Conservation (phyloP, 2,888 invertebrate genomes). For the Halictus quadricinctus region DNA sequence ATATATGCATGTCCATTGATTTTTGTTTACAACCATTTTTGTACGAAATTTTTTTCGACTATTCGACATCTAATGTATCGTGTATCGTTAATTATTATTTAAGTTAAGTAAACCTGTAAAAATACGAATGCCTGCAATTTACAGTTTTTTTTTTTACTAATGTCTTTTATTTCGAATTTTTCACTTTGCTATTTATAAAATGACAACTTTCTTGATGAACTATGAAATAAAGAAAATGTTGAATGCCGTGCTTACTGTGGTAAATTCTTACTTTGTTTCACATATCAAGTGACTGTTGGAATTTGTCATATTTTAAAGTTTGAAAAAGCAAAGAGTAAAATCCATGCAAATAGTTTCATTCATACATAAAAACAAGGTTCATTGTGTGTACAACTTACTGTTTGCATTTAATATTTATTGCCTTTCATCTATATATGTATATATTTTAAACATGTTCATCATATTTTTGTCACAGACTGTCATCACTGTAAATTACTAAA, state of each 20-base stretch:
- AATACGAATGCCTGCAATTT: neutral
- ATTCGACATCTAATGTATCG: neutral
- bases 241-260: neutral
- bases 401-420: neutral
- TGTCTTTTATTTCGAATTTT: neutral
- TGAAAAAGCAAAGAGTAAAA: neutral
- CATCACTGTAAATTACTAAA: neutral
- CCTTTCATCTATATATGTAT: neutral
- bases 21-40: neutral
- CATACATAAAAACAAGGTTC: neutral
- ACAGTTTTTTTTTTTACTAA: neutral
- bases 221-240: conserved; percentile 14
- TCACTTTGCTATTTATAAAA: neutral
- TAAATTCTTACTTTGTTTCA: neutral
- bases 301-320: neutral
- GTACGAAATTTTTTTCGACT: neutral
- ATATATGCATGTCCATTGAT: neutral
- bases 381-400: neutral
- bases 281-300: neutral
- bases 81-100: neutral
- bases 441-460: neutral
- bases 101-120: neutral
- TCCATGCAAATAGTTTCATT: neutral
- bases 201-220: neutral
- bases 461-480: neutral